Base-by-base conservation (phyloP, 2,797 vertebrate species). In the Fistularia commersonii region DNA sequence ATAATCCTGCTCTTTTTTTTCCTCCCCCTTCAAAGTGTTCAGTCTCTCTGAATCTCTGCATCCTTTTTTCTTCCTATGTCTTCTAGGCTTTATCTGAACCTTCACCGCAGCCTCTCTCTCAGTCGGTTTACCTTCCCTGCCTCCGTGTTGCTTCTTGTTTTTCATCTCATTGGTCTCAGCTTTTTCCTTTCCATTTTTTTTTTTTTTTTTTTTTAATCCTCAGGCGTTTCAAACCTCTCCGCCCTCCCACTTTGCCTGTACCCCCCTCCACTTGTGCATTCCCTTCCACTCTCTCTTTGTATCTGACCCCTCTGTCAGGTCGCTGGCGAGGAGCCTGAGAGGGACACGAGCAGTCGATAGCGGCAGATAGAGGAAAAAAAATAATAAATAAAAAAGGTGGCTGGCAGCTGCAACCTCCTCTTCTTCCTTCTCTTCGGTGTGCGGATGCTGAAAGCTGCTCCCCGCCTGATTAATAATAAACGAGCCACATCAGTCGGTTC, bases 391-490 rank as follows among this genome's bases (percentile, higher is more conserved):
- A 23, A 9, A 6, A 39, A 42, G 58, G 23, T 32, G 1, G 45
- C 60, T 70, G 10, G 0, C 3, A 10, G 59, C 63, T 41, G 47
- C 57, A 40, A 14, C 66, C 13, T n/a, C 41, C 43, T 32, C 42
- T 37, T 31, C 64, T 32, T 13, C 40, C 41, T 32, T 42, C 35
- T 32, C 54, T 59, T 62, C 11, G 56, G 41, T 57, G 48, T 35
- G 1, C 6, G 58, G 55, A 59, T 61, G 61, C 60, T 38, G 53
- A 71, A 41, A 68, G 64, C 54, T 1, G 50, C 69, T 56, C 71
- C 50, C 54, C 33, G 47, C 45, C 54, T 2, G 31, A 66, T 82
- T 72, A 76, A 83, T 84, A 82, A 80, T 81, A 37, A 54, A 84
- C 62, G 62, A 79, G n/a, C 3, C 31, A 6, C 51, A 80, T 75